A percentile compares a stretch with the other conserved stretches of the same genome.
These are phyloP conservation scores for Lutjanus erythropterus DNA, from an alignment of 2,113 vertebrate species.

Conservation along the genomic window DNA sequence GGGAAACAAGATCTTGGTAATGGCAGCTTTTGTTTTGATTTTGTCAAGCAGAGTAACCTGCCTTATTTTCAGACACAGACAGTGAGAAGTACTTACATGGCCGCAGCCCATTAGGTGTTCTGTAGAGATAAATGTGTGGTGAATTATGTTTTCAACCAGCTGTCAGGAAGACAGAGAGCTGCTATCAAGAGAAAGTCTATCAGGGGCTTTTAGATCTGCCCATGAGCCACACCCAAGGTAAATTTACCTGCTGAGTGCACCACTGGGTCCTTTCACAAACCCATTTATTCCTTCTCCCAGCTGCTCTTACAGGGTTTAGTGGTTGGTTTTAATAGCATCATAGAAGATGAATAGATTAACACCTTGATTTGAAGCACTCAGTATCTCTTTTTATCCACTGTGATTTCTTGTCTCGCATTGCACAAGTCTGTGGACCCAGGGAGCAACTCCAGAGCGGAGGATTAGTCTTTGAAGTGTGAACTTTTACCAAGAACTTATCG, in stretches of 20 bases:
- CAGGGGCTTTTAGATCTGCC: constrained; percentile 52
- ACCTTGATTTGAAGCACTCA: constrained; percentile 6
- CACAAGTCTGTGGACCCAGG: neutral
- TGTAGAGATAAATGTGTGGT: constrained; percentile 51
- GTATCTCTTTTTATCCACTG: neutral
- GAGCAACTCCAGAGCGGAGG: constrained; percentile 2
- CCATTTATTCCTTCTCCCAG: constrained; percentile 40
- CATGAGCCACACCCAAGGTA: constrained; percentile 18
- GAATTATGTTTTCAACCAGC: constrained; percentile 53
- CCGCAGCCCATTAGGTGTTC: constrained; percentile 44
- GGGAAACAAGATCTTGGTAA: neutral
- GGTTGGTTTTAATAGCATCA: constrained; percentile 30
- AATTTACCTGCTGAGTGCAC: constrained; percentile 52
- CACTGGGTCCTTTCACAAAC: constrained; percentile 38
- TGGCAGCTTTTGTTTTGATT: neutral
- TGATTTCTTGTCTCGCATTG: constrained; percentile 5
- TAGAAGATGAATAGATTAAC: constrained; percentile 10
- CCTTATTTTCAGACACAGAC: constrained; percentile 31
- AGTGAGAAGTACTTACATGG: constrained; percentile 35
- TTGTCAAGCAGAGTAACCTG: constrained; percentile 7
- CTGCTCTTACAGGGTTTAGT: constrained; percentile 18
- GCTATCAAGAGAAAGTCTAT: constrained; percentile 42
- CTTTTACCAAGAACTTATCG: too few species aligned
- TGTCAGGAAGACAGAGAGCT: constrained; percentile 54
- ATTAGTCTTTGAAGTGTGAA: too few species aligned